phyloP scores from a whole-genome alignment of 2,113 vertebrate genomes.

The Accipiter virgatus region DNA sequence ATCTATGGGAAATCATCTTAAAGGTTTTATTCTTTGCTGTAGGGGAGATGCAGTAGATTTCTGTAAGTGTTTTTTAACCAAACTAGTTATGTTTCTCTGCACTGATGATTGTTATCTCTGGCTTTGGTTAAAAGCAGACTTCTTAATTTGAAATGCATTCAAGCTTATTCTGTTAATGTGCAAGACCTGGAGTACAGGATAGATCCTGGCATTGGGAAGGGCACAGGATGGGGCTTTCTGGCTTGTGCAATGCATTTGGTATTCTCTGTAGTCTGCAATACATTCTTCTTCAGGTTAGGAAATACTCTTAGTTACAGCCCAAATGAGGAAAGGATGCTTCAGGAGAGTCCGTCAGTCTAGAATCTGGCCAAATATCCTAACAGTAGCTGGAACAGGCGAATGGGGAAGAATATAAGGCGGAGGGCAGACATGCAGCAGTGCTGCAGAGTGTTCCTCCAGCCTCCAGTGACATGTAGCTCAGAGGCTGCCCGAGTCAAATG shows the following conservation, averaged over 20 bases:
- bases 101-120: background rate
- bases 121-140: background rate
- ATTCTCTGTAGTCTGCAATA: background rate
- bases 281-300: background rate
- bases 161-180: rapidly evolving
- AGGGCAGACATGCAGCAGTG: background rate
- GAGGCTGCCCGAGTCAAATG: background rate
- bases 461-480: background rate
- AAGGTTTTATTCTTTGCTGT: background rate
- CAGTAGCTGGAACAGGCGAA: background rate
- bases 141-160: background rate
- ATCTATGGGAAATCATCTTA: background rate
- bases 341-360: background rate
- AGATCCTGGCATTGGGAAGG: background rate
- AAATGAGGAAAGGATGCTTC: background rate
- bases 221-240: background rate
- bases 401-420: background rate
- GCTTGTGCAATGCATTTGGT: background rate
- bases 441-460: background rate
- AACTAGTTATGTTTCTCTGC: background rate
- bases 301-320: background rate
- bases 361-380: background rate
- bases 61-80: background rate
- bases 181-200: background rate
- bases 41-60: background rate